phyloP scores from a whole-genome alignment of 2,113 vertebrate species.

The Microcebus griseorufus region DNA sequence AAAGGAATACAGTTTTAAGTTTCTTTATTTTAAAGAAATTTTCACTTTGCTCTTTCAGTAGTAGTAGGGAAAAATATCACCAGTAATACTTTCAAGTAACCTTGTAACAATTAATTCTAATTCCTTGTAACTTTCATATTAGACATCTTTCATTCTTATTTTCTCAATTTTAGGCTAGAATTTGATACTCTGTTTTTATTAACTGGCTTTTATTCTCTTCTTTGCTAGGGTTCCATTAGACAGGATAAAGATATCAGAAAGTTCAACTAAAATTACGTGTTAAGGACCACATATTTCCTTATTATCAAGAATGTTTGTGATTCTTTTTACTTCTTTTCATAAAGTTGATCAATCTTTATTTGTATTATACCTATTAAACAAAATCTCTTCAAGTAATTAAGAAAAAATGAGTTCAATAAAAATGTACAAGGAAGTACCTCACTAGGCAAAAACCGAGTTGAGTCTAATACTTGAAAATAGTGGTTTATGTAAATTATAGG shows the following conservation, averaged over 20 bases:
- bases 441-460: background rate
- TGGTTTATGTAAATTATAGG: background rate
- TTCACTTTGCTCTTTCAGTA: background rate
- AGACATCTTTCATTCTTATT: background rate
- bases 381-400: slow-evolving; percentile 18
- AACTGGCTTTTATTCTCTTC: background rate
- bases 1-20: background rate
- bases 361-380: slow-evolving; percentile 13
- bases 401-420: slow-evolving; percentile 18
- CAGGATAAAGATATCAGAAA: slow-evolving; percentile 10
- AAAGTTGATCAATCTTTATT: background rate
- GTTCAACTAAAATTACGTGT: background rate
- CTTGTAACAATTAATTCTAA: background rate
- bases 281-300: background rate
- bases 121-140: background rate
- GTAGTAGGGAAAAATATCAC: background rate
- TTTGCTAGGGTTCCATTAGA: background rate
- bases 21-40: background rate
- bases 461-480: background rate
- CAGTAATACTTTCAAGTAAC: background rate
- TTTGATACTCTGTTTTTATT: background rate
- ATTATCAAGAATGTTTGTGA: background rate
- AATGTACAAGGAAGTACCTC: background rate
- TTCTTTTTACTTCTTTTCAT: background rate
- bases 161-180: background rate